Base-by-base conservation (phyloP, 2,888 invertebrate genomes). In the Lepidochrysops patricia region DNA sequence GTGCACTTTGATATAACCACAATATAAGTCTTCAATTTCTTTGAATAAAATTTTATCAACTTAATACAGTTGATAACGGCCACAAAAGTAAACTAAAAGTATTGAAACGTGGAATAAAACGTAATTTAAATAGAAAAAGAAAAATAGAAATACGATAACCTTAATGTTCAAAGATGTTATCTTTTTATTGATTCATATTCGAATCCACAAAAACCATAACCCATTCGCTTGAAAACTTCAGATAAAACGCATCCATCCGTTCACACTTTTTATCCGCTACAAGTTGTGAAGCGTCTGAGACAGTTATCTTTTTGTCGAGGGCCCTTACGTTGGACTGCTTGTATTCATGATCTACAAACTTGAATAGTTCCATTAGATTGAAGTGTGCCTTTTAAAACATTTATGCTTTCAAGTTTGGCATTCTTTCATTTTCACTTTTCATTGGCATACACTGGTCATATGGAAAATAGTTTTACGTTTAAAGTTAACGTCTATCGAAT, bases 201-300 rank as follows among this genome's bases (percentile, higher is more conserved):
- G 26, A 50, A 50, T 50, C 50, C 26, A 26, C 29, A 54, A 54
- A 54, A 54, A 54, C 54, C 32, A 54, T 29, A 54, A 54, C 27
- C 54, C 15, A 54, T 15, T 52, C 27, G 9, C 27, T 54, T 15
- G 54, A 54, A 54, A 54, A 54, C 27, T 54, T 54, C 19, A 15
- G 54, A 54, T 54, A 54, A 54, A 43, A 29, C 15, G 32, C 27
- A 54, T 29, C 54, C 32, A 29, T 54, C 15, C 29, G 29, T 32
- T 54, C 32, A 54, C 54, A 54, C 54, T 54, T 54, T 54, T 54
- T 54, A 54, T 32, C 54, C 27, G 29, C 32, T 32, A 54, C 15
- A 54, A 54, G 15, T 52, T 52, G 52, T 54, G 54, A 54, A 54
- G 19, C 54, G 54, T 54, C 19, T 54, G 54, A 54, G 54, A 54